These are phyloP conservation scores for Rhagonycha lutea DNA, from an alignment of 2,888 invertebrate genomes.

Conservation along the genomic window DNA sequence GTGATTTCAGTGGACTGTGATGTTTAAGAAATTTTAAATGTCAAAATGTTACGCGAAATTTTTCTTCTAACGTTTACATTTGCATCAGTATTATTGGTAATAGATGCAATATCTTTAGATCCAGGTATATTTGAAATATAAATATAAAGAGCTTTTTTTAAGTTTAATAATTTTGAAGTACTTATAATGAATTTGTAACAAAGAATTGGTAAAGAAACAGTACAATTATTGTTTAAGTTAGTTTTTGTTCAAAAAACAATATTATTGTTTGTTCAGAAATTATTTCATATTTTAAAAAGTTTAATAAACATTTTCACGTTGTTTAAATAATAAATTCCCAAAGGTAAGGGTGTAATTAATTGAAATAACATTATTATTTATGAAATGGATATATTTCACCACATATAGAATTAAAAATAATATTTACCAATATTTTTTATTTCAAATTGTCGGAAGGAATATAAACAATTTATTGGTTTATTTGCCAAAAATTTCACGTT, in stretches of 20 bases:
- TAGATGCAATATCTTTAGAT: slow-evolving; percentile 58
- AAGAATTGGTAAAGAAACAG: too few species aligned
- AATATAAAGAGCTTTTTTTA: not conserved
- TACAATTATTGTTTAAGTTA: too few species aligned
- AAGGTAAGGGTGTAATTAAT: not conserved
- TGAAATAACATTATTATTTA: not conserved
- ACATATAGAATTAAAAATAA: too few species aligned
- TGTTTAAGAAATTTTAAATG: slow-evolving; percentile 6
- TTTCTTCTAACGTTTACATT: slow-evolving; percentile 47
- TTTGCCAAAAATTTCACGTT: not conserved
- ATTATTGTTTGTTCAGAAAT: too few species aligned
- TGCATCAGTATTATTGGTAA: slow-evolving; percentile 48
- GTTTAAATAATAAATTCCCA: not conserved
- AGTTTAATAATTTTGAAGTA: not conserved
- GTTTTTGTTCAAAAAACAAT: not conserved
- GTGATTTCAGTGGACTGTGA: slow-evolving; percentile 18
- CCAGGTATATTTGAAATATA: slow-evolving; percentile 55
- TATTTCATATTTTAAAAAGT: too few species aligned
- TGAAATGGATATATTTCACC: not conserved
- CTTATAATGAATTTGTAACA: too few species aligned
- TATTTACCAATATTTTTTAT: too few species aligned
- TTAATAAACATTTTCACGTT: not conserved
- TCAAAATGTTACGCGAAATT: slow-evolving; percentile 24
- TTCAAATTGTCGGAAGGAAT: not conserved
- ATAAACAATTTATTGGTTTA: not conserved